Conservation (phyloP, 2,797 vertebrate genomes). For the Pseudocheirus occidentalis region DNA sequence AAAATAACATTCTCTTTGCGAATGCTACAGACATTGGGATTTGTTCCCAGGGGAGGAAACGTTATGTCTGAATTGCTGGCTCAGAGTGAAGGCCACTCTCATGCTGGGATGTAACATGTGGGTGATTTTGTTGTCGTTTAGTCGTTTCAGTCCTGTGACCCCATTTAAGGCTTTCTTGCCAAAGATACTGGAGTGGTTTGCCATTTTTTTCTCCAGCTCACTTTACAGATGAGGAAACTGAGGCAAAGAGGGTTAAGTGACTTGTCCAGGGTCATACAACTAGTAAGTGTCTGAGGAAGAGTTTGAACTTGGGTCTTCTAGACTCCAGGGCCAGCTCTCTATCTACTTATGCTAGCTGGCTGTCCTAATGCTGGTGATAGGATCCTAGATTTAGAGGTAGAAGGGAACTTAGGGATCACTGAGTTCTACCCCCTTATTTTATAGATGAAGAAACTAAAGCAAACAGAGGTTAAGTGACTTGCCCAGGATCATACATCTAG, state of each 20-base stretch:
- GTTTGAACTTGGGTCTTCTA: not conserved
- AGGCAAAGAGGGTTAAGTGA: not conserved
- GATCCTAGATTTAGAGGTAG: no score
- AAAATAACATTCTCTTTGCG: conserved; percentile 39
- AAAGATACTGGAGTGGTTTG: not conserved
- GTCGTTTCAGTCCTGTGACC: not conserved
- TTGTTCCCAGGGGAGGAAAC: conserved; percentile 1
- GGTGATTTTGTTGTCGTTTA: not conserved
- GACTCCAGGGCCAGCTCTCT: not conserved
- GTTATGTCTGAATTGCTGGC: not conserved
- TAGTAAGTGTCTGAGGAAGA: not conserved
- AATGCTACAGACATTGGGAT: rapidly evolving
- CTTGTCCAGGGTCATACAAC: not conserved
- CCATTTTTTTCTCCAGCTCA: not conserved
- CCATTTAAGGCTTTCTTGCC: not conserved
- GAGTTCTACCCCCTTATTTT: no score
- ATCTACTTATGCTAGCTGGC: no score
- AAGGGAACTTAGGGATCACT: no score
- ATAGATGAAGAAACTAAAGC: no score
- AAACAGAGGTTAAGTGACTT: no score
- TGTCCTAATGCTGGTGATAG: no score
- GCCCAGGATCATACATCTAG: not conserved
- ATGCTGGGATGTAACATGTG: not conserved
- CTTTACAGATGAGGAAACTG: not conserved
- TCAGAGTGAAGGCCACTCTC: not conserved